Conservation (phyloP, 2,888 invertebrate species). For the Ichneumoninae sp. region DNA sequence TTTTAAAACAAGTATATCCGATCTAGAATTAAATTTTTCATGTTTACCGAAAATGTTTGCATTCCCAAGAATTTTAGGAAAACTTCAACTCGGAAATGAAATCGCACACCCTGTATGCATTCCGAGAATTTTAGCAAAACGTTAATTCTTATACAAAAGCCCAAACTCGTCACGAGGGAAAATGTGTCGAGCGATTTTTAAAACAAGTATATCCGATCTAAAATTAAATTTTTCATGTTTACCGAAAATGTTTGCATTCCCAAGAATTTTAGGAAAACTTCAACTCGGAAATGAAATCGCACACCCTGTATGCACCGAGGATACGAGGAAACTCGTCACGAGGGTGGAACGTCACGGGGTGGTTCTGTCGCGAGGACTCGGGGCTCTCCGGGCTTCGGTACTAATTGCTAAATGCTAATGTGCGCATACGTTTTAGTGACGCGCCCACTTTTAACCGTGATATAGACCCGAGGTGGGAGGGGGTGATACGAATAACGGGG, state of each 20-base stretch:
- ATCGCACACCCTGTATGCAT: conserved; percentile 29
- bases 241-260: background rate
- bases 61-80: no score
- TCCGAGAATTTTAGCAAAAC: no score
- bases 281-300: background rate
- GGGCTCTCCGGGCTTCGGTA: conserved; percentile 59
- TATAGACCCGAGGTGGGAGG: background rate
- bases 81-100: background rate
- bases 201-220: no score
- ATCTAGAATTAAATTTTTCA: no score
- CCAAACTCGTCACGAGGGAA: no score
- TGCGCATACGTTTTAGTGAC: conserved; percentile 72
- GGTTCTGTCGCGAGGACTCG: conserved; percentile 17
- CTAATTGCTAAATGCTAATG: conserved; percentile 79
- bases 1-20: no score
- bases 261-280: background rate
- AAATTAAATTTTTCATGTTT: no score
- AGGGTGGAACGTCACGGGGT: conserved; percentile 41
- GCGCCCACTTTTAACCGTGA: conserved; percentile 70
- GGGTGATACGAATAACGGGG: conserved; percentile 14
- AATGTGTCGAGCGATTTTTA: no score
- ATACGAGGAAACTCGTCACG: conserved; percentile 25
- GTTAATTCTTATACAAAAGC: no score
- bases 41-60: background rate
- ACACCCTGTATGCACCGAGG: conserved; percentile 34